A percentile compares a stretch with the other conserved stretches of the same genome.
Conservation (phyloP, 2,888 invertebrate species). For the Leptarthrus brevirostris region DNA sequence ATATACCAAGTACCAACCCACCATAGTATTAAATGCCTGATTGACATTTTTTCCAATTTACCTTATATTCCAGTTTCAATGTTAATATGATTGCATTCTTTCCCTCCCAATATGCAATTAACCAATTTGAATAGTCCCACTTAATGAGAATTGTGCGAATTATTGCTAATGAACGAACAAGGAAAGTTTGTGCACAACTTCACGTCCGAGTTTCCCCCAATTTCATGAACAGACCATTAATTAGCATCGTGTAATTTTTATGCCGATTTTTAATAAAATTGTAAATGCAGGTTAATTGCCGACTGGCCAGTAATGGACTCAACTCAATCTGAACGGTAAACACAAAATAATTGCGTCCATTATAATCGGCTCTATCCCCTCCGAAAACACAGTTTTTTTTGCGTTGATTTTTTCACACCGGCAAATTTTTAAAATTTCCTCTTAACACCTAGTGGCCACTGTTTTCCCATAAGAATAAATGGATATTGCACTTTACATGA, state of each 20-base stretch:
- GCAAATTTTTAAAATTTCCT: too few species aligned
- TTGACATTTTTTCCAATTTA: too few species aligned
- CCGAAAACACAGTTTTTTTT: too few species aligned
- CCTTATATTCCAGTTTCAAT: too few species aligned
- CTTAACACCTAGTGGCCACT: too few species aligned
- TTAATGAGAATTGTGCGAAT: conserved; percentile 44
- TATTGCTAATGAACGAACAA: conserved; percentile 39
- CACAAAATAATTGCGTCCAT: conserved; percentile 26
- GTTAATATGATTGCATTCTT: too few species aligned
- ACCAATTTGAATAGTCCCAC: conserved; percentile 27
- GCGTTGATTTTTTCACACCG: too few species aligned
- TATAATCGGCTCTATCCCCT: not conserved
- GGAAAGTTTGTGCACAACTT: not conserved
- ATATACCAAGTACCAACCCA: too few species aligned
- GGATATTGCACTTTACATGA: too few species aligned
- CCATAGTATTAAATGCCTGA: too few species aligned
- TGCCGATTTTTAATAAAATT: conserved; percentile 50
- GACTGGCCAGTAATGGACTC: conserved; percentile 45
- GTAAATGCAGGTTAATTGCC: conserved; percentile 49
- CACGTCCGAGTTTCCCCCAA: not conserved
- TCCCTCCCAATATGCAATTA: conserved; percentile 39
- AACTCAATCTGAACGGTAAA: conserved; percentile 14
- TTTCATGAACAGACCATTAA: conserved; percentile 47
- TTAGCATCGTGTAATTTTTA: conserved; percentile 49
- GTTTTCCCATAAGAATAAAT: too few species aligned